phyloP scores from a whole-genome alignment of 2,113 vertebrate genomes.

The Oxyura jamaicensis region DNA sequence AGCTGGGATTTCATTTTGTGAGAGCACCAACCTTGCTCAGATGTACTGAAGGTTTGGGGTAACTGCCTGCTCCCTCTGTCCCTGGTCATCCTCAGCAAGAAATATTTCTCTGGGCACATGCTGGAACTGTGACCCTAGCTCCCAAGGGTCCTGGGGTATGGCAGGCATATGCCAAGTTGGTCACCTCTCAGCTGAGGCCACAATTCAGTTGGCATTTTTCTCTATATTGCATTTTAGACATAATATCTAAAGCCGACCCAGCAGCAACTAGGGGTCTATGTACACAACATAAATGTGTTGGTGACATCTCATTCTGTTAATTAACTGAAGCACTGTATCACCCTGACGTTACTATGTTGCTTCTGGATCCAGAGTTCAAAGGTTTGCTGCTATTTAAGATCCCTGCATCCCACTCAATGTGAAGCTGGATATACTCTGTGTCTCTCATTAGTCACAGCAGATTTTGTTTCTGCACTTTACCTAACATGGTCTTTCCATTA shows the following conservation, averaged over 20 bases:
- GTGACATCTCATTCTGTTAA: neutral
- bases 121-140: too few species aligned
- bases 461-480: neutral
- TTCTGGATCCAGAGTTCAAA: slow-evolving; percentile 18
- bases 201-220: neutral
- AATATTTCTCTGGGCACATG: neutral
- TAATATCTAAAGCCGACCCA: neutral
- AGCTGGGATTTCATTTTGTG: neutral
- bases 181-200: neutral
- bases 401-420: neutral
- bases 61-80: neutral
- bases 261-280: neutral
- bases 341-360: neutral
- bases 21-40: neutral
- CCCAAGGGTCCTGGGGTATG: neutral
- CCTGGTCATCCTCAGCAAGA: neutral
- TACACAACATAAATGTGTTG: neutral
- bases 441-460: neutral
- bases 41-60: neutral
- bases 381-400: neutral
- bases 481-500: neutral
- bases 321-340: neutral
- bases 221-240: neutral
- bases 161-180: neutral
- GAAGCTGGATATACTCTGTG: neutral